These are phyloP conservation scores for Tipula vernalis DNA, from an alignment of 2,888 invertebrate genomes.

Conservation along the genomic window DNA sequence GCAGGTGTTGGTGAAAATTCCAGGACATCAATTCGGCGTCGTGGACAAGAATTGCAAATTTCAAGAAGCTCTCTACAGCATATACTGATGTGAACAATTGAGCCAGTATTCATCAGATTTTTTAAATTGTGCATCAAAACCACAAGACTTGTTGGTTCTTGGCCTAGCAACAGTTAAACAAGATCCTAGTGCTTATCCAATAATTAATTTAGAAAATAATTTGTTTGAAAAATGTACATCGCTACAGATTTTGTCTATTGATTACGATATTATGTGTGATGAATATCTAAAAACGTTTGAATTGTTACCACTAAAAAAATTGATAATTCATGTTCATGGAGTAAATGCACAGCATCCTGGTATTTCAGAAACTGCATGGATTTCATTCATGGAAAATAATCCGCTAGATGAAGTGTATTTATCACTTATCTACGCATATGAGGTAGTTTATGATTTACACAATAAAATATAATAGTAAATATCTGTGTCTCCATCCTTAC, in stretches of 20 bases:
- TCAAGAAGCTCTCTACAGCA: too few relatives aligned
- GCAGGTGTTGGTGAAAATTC: too few relatives aligned
- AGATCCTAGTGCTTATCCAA: constrained; percentile 53
- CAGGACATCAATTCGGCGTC: too few relatives aligned
- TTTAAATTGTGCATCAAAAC: constrained; percentile 31
- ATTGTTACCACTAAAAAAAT: constrained; percentile 39
- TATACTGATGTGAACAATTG: constrained; percentile 33
- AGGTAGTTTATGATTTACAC: too few relatives aligned
- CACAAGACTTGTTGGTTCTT: constrained; percentile 45
- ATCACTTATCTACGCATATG: too few relatives aligned
- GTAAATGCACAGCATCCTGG: constrained; percentile 48
- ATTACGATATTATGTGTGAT: constrained; percentile 33
- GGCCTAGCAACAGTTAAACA: constrained; percentile 62
- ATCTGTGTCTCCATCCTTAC: too few relatives aligned
- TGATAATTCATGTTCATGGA: constrained; percentile 58
- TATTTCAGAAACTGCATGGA: constrained; percentile 52
- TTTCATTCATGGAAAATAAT: constrained; percentile 39
- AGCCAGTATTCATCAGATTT: constrained; percentile 32
- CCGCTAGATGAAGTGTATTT: constrained; percentile 46
- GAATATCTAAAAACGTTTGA: constrained; percentile 30
- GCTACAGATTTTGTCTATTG: constrained; percentile 37
- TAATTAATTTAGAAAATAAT: constrained; percentile 38
- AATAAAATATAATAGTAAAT: too few relatives aligned
- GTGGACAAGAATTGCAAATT: too few relatives aligned
- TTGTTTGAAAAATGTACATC: constrained; percentile 46